phyloP scores from a whole-genome alignment of 1,140 invertebrate genomes.

The Acromyrmex heyeri region DNA sequence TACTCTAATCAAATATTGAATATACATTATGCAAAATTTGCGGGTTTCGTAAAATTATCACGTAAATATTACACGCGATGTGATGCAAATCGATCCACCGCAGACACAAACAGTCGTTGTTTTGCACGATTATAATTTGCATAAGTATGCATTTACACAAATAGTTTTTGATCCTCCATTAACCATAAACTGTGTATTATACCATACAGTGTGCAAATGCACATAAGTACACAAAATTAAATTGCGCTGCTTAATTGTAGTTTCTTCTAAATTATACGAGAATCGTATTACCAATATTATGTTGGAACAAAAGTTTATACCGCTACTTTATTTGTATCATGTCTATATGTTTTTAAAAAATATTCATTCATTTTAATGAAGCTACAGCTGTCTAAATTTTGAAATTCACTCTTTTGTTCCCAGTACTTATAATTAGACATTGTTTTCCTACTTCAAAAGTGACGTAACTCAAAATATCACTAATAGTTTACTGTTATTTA shows the following conservation, averaged over 20 bases:
- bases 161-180: slow-evolving; percentile 18
- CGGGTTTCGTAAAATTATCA: background rate
- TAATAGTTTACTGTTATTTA: too few relatives aligned
- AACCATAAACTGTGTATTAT: background rate
- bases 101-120: slow-evolving; percentile 20
- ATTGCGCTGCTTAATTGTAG: background rate
- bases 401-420: too few relatives aligned
- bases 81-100: slow-evolving; percentile 4
- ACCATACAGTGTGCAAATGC: background rate
- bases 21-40: slow-evolving; percentile 18
- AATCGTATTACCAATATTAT: background rate
- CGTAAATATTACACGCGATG: slow-evolving; percentile 25
- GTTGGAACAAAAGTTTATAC: background rate
- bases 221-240: background rate
- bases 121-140: slow-evolving; percentile 36
- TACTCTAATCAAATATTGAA: background rate
- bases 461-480: too few relatives aligned
- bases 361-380: too few relatives aligned
- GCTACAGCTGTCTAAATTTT: too few relatives aligned
- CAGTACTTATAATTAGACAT: too few relatives aligned
- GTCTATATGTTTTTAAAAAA: too few relatives aligned
- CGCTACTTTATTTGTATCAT: too few relatives aligned
- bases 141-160: slow-evolving; percentile 17
- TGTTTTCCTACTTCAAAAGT: too few relatives aligned
- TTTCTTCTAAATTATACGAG: background rate